A percentile compares a stretch with the other conserved stretches of the same genome.
These are phyloP conservation scores for Batillaria attramentaria DNA, from an alignment of 1,140 invertebrate genomes.

Conservation along the genomic window DNA sequence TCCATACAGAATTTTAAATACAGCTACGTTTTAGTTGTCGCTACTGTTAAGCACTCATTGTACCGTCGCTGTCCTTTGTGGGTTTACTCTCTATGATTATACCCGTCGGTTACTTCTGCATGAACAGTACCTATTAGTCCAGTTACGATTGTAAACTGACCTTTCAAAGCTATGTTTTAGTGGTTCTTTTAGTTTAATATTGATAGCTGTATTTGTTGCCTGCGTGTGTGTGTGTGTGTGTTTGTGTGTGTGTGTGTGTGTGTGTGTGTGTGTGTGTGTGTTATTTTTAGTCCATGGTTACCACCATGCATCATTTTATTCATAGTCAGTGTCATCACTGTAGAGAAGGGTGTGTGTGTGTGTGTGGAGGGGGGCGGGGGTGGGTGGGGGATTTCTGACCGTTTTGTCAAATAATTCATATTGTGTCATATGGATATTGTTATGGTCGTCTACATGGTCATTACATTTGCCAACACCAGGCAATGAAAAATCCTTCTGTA, in stretches of 20 bases:
- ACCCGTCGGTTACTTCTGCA: no score
- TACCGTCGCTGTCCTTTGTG: neutral
- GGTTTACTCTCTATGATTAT: no score
- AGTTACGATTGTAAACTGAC: neutral
- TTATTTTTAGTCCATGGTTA: neutral
- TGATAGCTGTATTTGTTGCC: neutral
- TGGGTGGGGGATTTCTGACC: neutral
- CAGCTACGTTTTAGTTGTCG: neutral
- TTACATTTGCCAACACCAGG: no score
- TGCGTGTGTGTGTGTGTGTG: constrained; percentile 5
- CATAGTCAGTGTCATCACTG: neutral
- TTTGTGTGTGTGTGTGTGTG: constrained; percentile 21
- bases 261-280: neutral
- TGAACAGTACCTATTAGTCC: no score
- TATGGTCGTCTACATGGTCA: neutral
- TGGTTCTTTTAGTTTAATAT: neutral
- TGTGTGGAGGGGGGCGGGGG: constrained; percentile 1
- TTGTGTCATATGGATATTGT: neutral
- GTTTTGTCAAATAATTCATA: neutral
- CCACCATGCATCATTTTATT: neutral
- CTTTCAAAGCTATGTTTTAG: neutral
- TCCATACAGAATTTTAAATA: no score
- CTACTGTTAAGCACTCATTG: neutral
- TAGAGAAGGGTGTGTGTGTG: constrained; percentile 6
- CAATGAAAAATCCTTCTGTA: no score